phyloP scores from a whole-genome alignment of 2,888 invertebrate species.

The Lampropteryx suffumata region DNA sequence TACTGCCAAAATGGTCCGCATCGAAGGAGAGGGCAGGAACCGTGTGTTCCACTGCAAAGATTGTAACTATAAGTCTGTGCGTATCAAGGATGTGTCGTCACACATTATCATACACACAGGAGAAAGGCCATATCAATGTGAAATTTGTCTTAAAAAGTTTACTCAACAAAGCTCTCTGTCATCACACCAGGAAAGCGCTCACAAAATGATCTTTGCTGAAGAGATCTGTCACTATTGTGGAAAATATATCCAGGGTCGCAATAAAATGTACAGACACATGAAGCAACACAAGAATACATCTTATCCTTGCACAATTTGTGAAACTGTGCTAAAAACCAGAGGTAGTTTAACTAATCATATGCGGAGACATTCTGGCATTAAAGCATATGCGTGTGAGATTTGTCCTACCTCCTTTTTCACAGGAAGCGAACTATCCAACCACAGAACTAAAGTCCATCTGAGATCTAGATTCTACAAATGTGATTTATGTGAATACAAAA shows the following conservation, averaged over 20 bases:
- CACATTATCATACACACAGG: slow-evolving; percentile 61
- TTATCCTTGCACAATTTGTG: slow-evolving; percentile 51
- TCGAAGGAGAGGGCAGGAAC: slow-evolving; percentile 30
- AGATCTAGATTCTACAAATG: slow-evolving; percentile 49
- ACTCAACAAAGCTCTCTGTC: slow-evolving; percentile 58
- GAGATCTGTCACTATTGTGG: slow-evolving; percentile 66
- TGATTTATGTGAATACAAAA: slow-evolving; percentile 55
- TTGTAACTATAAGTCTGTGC: slow-evolving; percentile 53
- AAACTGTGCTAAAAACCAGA: slow-evolving; percentile 48
- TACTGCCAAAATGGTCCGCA: slow-evolving; percentile 17
- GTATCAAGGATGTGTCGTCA: slow-evolving; percentile 48
- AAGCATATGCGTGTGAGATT: slow-evolving; percentile 59
- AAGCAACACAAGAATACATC: slow-evolving; percentile 41
- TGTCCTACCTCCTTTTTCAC: slow-evolving; percentile 64
- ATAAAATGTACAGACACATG: slow-evolving; percentile 54
- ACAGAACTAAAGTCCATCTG: slow-evolving; percentile 51
- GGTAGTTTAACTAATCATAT: slow-evolving; percentile 48
- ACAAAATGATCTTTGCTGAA: slow-evolving; percentile 49
- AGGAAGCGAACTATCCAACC: slow-evolving; percentile 57
- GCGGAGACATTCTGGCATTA: slow-evolving; percentile 57
- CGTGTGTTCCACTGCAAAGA: slow-evolving; percentile 41
- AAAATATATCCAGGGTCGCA: slow-evolving; percentile 55
- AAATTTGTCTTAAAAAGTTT: slow-evolving; percentile 52
- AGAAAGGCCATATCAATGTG: slow-evolving; percentile 55
- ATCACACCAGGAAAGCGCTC: slow-evolving; percentile 54